These are phyloP conservation scores for Perizoma flavofasciatum DNA, from an alignment of 2,888 invertebrate species.

Conservation along the genomic window DNA sequence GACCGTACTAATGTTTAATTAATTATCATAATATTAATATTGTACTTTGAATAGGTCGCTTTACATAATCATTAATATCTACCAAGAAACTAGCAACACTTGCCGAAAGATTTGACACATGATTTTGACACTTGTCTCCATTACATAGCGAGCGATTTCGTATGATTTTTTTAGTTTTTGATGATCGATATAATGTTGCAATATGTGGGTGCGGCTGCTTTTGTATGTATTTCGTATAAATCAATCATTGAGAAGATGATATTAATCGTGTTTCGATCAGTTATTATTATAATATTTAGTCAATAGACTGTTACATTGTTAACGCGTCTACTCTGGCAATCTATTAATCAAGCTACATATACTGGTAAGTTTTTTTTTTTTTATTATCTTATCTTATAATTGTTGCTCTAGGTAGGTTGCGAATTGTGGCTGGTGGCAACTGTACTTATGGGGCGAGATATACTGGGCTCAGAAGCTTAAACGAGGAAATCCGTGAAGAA, in stretches of 20 bases:
- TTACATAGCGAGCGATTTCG: conserved; percentile 8
- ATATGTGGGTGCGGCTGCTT: conserved; percentile 6
- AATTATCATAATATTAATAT: conserved; percentile 65
- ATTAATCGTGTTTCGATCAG: conserved; percentile 20
- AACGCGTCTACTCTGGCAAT: conserved; percentile 6
- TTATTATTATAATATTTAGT: conserved; percentile 15
- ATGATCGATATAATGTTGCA: conserved; percentile 1
- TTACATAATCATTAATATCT: conserved; percentile 45
- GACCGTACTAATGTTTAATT: conserved; percentile 64
- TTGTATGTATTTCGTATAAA: conserved; percentile 26
- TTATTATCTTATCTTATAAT: too few species aligned
- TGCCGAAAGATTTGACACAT: background rate
- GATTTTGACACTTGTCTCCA: conserved; percentile 18
- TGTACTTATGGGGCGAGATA: too few species aligned
- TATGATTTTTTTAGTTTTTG: background rate
- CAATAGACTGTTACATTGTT: conserved; percentile 2
- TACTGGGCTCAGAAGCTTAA: too few species aligned
- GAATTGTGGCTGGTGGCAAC: too few species aligned
- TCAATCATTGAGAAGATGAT: conserved; percentile 31
- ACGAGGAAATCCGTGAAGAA: too few species aligned
- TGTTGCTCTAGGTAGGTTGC: too few species aligned
- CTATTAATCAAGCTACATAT: too few species aligned
- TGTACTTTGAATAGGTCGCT: conserved; percentile 62
- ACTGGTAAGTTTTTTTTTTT: too few species aligned
- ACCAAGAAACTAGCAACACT: conserved; percentile 18